Conservation (phyloP, 2,888 invertebrate species). For the Branchellion lobata region DNA sequence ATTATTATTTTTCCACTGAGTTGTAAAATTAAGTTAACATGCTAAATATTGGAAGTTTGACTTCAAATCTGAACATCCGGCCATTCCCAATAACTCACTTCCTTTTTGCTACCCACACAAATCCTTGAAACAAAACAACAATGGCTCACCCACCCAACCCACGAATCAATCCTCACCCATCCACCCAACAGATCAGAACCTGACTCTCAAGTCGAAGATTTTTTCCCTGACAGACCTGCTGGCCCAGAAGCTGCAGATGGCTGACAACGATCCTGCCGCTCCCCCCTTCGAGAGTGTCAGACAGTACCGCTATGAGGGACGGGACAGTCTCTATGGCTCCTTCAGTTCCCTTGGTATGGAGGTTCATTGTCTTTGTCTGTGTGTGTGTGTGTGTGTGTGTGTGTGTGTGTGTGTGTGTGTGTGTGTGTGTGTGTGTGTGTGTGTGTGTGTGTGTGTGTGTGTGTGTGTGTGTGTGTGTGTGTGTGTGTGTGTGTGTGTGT, state of each 20-base stretch:
- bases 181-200: not conserved
- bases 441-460: not conserved
- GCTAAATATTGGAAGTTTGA: too few relatives aligned
- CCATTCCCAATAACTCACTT: too few relatives aligned
- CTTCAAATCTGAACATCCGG: too few relatives aligned
- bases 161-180: too few relatives aligned
- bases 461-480: slow-evolving; percentile 22
- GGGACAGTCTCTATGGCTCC: slow-evolving; percentile 84
- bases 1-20: too few relatives aligned
- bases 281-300: slow-evolving; percentile 75
- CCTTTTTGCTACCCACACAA: too few relatives aligned
- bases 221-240: slow-evolving; percentile 9
- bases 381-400: slow-evolving; percentile 29
- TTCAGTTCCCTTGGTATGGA: slow-evolving; percentile 69
- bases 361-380: too few relatives aligned
- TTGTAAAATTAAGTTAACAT: too few relatives aligned
- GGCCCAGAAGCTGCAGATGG: slow-evolving; percentile 3
- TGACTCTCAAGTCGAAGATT: slow-evolving; percentile 1
- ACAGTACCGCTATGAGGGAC: slow-evolving; percentile 96
- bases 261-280: slow-evolving; percentile 28
- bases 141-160: too few relatives aligned
- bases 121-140: too few relatives aligned
- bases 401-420: slow-evolving; percentile 29
- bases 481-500: slow-evolving; percentile 36
- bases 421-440: slow-evolving; percentile 17